Base-by-base conservation (phyloP, 2,797 vertebrate genomes). In the Esox masquinongy region DNA sequence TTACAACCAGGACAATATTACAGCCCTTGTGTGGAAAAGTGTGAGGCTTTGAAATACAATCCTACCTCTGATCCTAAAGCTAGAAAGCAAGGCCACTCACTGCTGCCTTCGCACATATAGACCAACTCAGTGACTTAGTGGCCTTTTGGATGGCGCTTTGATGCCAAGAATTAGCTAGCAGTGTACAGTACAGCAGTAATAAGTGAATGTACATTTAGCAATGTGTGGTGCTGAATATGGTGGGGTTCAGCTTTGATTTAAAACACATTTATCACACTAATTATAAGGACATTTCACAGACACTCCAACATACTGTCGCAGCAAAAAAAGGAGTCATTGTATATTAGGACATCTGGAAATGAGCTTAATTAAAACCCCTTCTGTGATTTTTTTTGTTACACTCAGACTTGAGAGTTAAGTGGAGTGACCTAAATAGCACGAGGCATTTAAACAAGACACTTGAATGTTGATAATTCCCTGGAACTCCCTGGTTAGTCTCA, bases 351-450 rank as follows among this genome's bases (percentile, higher is more conserved):
- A 19, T 70, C 69, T 70, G 24, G 69, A 74, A 66, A 68, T 34
- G 29, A 67, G 64, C 16, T 43, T 39, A 12, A 68, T 31, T 67
- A 68, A 31, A 24, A 68, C 17, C 24, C 47, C 73, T 34, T 29
- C 39, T 51, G 22, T 6, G 6, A 66, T 31, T 73, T 53, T 50
- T 14, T 68, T 49, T 68, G 31, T 56, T 29, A 16, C 51, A 16
- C 66, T 59, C 67, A 70, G 56, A 75, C 51, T 39, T 59, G 22
- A 39, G 34, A 19, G 36, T 50, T 69, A 47, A 39, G 39, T 24
- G 24, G 31, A 68, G 59, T 77, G 77, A 84, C 82, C 75, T 73
- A 81, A 77, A 79, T 77, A 72, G 67, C 14, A 64, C 36, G 14
- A 66, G 49, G 12, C 75, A 66, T 19, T 34, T 26, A 74, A 31